Conservation (phyloP, 1,140 invertebrate species). For the Micrasema longulum region DNA sequence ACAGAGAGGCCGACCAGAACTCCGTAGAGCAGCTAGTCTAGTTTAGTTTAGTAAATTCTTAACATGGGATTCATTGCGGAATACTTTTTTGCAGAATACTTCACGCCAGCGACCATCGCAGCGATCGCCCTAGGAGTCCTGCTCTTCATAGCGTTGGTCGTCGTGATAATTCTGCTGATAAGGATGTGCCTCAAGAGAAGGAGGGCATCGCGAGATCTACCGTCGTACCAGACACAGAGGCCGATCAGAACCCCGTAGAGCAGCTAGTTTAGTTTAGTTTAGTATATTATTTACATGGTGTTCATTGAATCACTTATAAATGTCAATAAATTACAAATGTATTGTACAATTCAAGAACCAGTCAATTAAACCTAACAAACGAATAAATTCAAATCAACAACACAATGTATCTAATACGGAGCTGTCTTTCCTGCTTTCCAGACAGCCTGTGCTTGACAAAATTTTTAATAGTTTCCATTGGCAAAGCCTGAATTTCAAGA, state of each 20-base stretch:
- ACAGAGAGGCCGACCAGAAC: slow-evolving; percentile 56
- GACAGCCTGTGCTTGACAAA: too few relatives aligned
- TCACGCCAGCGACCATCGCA: slow-evolving; percentile 66
- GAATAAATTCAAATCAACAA: too few relatives aligned
- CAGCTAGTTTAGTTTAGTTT: not conserved
- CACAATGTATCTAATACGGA: too few relatives aligned
- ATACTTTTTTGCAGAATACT: slow-evolving; percentile 59
- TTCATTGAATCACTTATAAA: too few relatives aligned
- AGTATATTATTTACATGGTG: not conserved
- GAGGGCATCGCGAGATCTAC: slow-evolving; percentile 66
- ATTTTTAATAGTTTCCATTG: not conserved
- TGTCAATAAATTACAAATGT: not conserved
- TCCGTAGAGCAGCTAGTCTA: not conserved
- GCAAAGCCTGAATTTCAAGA: too few relatives aligned
- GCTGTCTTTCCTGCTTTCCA: too few relatives aligned
- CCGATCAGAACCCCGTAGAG: slow-evolving; percentile 52
- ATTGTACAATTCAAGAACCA: not conserved
- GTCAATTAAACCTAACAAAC: too few relatives aligned
- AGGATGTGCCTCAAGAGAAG: slow-evolving; percentile 67
- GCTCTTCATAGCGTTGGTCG: slow-evolving; percentile 66
- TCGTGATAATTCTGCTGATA: slow-evolving; percentile 63
- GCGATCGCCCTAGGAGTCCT: slow-evolving; percentile 70
- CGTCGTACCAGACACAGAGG: slow-evolving; percentile 62
- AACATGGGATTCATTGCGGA: slow-evolving; percentile 52
- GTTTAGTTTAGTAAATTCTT: not conserved